Conservation (phyloP, 2,797 vertebrate genomes). For the Eupleurogrammus muticus region DNA sequence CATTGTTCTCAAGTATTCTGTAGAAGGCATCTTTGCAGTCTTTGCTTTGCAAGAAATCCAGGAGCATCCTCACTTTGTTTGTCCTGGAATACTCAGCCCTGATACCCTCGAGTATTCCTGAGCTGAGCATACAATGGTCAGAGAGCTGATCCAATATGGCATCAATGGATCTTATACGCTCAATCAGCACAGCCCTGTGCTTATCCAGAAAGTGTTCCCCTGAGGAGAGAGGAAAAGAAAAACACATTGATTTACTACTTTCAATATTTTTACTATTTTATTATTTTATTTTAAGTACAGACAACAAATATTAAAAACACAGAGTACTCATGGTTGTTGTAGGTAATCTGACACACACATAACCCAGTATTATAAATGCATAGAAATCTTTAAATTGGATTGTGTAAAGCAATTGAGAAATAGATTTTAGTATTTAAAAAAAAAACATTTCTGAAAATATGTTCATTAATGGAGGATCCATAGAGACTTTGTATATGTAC, state of each 20-base stretch:
- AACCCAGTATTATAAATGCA: background rate
- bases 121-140: background rate
- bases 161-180: constrained; percentile 15
- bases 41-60: background rate
- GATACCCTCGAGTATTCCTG: constrained; percentile 28
- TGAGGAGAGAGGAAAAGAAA: constrained; percentile 10
- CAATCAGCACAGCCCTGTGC: background rate
- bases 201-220: constrained; percentile 56
- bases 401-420: no score
- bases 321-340: background rate
- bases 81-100: fast-evolving
- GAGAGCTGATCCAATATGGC: constrained; percentile 57
- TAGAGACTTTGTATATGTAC: no score
- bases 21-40: constrained; percentile 57
- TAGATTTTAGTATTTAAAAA: no score
- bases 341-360: background rate
- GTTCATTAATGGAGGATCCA: no score
- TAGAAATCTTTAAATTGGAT: background rate
- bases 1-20: constrained; percentile 3
- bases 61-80: constrained; percentile 47
- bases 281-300: background rate
- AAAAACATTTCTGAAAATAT: no score
- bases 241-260: background rate
- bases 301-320: background rate
- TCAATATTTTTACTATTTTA: no score